These are phyloP conservation scores for Merodon equestris DNA, from an alignment of 2,888 invertebrate species.

Conservation along the genomic window DNA sequence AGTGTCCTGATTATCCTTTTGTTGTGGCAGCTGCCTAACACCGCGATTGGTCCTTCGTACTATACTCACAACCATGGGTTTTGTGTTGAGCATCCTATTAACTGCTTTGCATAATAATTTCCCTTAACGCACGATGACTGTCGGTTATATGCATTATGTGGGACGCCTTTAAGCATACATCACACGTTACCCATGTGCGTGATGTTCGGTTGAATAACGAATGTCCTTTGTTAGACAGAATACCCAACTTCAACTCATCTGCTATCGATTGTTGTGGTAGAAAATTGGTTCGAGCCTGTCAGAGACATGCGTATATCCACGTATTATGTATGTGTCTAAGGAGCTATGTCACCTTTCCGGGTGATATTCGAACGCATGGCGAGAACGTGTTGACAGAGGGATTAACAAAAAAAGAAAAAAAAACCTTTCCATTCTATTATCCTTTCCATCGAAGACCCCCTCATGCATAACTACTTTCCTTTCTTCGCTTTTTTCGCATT, in stretches of 20 bases:
- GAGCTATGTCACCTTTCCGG: slow-evolving; percentile 4
- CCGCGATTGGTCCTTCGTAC: too few relatives aligned
- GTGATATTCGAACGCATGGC: slow-evolving; percentile 2
- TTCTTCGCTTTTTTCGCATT: neutral
- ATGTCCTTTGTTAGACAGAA: slow-evolving; percentile 62
- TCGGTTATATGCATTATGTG: slow-evolving; percentile 49
- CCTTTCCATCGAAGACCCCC: too few relatives aligned
- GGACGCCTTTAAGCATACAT: slow-evolving; percentile 37
- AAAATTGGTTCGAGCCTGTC: slow-evolving; percentile 39
- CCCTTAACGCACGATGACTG: slow-evolving; percentile 40
- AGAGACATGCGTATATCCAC: too few relatives aligned
- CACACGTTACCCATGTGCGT: slow-evolving; percentile 44
- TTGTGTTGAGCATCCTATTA: slow-evolving; percentile 14
- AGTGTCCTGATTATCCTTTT: slow-evolving; percentile 23
- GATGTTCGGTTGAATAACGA: slow-evolving; percentile 59
- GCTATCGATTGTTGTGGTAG: slow-evolving; percentile 64
- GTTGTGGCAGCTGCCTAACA: slow-evolving; percentile 2
- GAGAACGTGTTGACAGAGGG: slow-evolving; percentile 63
- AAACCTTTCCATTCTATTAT: too few relatives aligned
- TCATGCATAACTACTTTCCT: slow-evolving; percentile 1
- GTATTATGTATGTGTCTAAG: slow-evolving; percentile 1
- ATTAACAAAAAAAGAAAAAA: too few relatives aligned
- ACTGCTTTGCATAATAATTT: slow-evolving; percentile 61
- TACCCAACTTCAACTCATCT: slow-evolving; percentile 54
- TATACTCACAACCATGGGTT: neutral